Evolutionary conservation across 2,797 vertebrate species (phyloP).

Genomic region (Scolopax bukidnonensis): DNA sequence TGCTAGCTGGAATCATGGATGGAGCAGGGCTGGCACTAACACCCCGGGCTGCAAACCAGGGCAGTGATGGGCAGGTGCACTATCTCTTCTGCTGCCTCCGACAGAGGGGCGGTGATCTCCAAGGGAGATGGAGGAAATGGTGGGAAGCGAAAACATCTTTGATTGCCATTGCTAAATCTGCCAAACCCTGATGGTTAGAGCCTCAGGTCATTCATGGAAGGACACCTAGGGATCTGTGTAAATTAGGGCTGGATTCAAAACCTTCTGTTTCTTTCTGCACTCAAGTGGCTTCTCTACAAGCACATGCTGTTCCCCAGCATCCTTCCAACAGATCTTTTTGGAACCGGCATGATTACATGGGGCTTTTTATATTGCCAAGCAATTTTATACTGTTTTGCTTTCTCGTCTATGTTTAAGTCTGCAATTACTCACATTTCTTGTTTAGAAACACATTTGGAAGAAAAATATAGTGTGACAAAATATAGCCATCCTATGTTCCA

Average conservation of each 20-base stretch:
- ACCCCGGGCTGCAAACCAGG: fast-evolving
- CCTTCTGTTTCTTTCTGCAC: background rate
- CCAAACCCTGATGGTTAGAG: background rate
- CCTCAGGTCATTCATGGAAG: background rate
- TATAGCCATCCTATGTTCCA: background rate
- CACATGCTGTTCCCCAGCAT: background rate
- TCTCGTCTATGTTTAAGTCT: background rate
- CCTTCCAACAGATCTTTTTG: background rate
- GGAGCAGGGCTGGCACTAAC: background rate
- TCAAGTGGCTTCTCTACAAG: background rate
- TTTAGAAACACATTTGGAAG: background rate
- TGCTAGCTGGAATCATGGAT: background rate
- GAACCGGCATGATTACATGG: background rate
- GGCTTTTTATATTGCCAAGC: background rate
- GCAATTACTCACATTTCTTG: background rate
- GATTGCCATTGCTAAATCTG: background rate
- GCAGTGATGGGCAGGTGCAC: background rate
- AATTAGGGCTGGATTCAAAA: background rate
- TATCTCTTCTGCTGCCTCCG: background rate
- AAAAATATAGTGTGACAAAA: background rate
- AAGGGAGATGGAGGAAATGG: background rate
- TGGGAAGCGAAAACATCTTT: background rate
- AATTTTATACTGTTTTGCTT: background rate
- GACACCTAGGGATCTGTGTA: background rate
- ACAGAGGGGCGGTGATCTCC: background rate